Evolutionary conservation across 2,797 vertebrate genomes (phyloP).

Genomic region (Rhabdophis nuchalis): DNA sequence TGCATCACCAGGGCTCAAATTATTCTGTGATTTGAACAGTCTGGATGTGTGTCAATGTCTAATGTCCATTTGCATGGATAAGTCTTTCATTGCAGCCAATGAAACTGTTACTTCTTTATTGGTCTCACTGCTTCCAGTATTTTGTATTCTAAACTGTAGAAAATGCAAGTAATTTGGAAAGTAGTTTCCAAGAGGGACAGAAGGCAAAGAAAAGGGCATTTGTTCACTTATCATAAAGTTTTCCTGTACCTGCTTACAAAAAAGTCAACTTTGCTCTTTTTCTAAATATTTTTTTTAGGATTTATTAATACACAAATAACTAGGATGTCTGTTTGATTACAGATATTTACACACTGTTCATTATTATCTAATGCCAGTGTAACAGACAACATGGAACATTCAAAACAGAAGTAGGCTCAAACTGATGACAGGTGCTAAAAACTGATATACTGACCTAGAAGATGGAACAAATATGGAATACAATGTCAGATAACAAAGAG

Average conservation of each 20-base stretch:
- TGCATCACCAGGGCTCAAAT: neutral
- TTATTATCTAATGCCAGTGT: conserved; percentile 59
- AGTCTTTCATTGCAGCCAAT: neutral
- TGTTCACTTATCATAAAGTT: conserved; percentile 39
- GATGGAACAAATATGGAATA: neutral
- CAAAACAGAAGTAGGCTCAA: conserved; percentile 61
- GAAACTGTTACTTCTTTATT: neutral
- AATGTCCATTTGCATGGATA: neutral
- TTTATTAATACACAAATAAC: conserved; percentile 51
- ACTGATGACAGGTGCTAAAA: conserved; percentile 44
- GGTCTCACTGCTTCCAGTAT: conserved; percentile 24
- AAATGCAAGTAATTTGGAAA: conserved; percentile 25
- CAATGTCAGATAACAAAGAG: neutral
- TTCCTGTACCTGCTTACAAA: conserved; percentile 35
- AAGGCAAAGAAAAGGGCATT: conserved; percentile 14
- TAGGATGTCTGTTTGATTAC: conserved; percentile 63
- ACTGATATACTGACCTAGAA: conserved; percentile 28
- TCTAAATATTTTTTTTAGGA: conserved; percentile 58
- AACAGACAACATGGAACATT: conserved; percentile 49
- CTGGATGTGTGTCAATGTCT: neutral
- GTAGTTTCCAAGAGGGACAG: conserved; percentile 3
- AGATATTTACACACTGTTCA: conserved; percentile 60
- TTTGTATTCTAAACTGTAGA: neutral
- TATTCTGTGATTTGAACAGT: neutral
- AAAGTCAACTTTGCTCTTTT: conserved; percentile 56